Evolutionary conservation across 2,113 vertebrate species (phyloP).

Genomic region (Cheilinus undulatus): DNA sequence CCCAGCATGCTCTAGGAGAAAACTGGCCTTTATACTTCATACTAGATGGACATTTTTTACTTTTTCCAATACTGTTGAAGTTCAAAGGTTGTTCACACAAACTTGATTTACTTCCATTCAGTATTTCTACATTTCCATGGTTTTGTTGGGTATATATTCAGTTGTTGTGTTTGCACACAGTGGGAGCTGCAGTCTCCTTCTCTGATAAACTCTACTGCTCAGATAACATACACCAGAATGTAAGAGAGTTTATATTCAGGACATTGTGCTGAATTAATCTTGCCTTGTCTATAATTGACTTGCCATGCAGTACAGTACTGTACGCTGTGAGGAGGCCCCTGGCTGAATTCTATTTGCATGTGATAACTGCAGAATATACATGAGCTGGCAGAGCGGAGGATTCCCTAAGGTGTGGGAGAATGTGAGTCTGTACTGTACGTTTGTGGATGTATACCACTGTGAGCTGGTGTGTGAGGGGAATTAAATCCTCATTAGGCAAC

Average conservation of each 20-base stretch:
- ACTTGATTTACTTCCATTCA: constrained; percentile 12
- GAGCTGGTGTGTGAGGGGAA: constrained; percentile 18
- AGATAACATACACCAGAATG: constrained; percentile 34
- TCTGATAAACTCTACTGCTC: constrained; percentile 37
- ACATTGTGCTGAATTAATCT: constrained; percentile 52
- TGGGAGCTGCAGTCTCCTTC: constrained; percentile 6
- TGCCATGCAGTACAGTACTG: constrained; percentile 26
- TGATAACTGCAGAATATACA: constrained; percentile 37
- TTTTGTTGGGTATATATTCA: constrained; percentile 17
- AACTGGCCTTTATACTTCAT: no score
- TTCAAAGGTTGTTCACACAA: no score
- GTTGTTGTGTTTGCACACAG: neutral
- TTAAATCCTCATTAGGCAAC: constrained; percentile 29
- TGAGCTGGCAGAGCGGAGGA: constrained; percentile 13
- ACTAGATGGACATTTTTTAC: no score
- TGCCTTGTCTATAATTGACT: constrained; percentile 58
- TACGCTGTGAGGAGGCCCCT: constrained; percentile 12
- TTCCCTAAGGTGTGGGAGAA: constrained; percentile 6
- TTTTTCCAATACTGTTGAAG: neutral
- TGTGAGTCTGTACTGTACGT: constrained; percentile 1
- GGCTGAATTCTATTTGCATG: constrained; percentile 46
- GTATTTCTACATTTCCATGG: neutral
- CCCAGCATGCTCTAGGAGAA: no score
- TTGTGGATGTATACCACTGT: neutral
- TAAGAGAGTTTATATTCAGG: constrained; percentile 32